phyloP scores from a whole-genome alignment of 2,888 invertebrate species.

The Hyles lineata region DNA sequence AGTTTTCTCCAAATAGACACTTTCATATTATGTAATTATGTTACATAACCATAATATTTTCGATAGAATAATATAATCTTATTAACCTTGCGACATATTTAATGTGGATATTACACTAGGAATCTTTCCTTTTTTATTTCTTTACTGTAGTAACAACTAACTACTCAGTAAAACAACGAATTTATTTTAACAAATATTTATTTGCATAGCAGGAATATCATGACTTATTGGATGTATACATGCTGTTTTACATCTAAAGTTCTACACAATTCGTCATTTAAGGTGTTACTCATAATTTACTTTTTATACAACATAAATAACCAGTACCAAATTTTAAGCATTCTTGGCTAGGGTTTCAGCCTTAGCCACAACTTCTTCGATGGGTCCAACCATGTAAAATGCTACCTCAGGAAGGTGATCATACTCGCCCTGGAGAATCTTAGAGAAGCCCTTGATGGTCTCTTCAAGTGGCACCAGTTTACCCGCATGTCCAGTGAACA shows the following conservation, averaged over 20 bases:
- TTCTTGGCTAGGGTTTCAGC: constrained; percentile 91
- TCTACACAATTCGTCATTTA: constrained; percentile 17
- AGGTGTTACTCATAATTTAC: background rate
- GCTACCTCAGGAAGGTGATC: constrained; percentile 97
- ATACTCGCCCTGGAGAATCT: constrained; percentile 92
- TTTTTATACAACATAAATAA: constrained; percentile 80
- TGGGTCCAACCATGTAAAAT: constrained; percentile 98
- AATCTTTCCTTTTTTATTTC: too few species aligned
- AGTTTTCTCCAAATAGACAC: too few species aligned
- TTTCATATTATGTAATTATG: too few species aligned
- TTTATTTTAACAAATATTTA: background rate
- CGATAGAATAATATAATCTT: too few species aligned
- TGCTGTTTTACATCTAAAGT: background rate
- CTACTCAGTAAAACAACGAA: background rate
- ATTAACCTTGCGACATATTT: too few species aligned
- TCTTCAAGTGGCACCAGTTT: constrained; percentile 94
- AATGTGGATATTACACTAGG: too few species aligned
- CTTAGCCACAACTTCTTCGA: constrained; percentile 94
- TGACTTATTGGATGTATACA: background rate
- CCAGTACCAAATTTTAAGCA: constrained; percentile 83
- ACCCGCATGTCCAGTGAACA: constrained; percentile 96
- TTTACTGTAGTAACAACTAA: background rate
- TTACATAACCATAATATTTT: too few species aligned
- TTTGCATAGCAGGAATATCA: background rate
- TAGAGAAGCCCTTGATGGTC: constrained; percentile 95